Percentiles rank a stretch among this genome's conserved stretches.
These are phyloP conservation scores for Garra rufa DNA, from an alignment of 2,113 vertebrate species.

Conservation along the genomic window DNA sequence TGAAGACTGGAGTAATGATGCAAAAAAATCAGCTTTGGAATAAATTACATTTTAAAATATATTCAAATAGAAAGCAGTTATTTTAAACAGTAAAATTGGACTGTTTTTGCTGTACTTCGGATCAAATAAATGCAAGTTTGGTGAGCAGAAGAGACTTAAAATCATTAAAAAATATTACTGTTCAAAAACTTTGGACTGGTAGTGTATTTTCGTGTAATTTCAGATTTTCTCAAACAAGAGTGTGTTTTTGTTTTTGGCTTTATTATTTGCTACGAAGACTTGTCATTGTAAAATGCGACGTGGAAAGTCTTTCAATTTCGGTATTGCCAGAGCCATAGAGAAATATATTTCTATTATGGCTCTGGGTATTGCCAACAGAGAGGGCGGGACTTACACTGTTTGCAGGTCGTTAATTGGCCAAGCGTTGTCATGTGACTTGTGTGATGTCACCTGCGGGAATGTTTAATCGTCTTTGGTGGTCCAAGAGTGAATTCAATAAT, in stretches of 20 bases:
- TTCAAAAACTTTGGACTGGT: too few species aligned
- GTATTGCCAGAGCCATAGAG: too few species aligned
- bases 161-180: too few species aligned
- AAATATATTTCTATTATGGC: too few species aligned
- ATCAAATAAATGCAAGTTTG: too few species aligned
- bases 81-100: too few species aligned
- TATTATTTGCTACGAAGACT: not conserved
- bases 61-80: too few species aligned
- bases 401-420: constrained; percentile 9
- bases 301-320: not conserved
- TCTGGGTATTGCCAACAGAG: not conserved
- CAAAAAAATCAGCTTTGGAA: too few species aligned
- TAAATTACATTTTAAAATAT: too few species aligned
- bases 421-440: not conserved
- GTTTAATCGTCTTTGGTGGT: constrained; percentile 47
- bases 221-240: not conserved
- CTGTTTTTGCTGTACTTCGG: too few species aligned
- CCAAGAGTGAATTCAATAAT: not conserved
- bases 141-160: too few species aligned
- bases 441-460: constrained; percentile 42
- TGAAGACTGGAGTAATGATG: too few species aligned
- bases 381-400: not conserved
- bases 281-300: not conserved
- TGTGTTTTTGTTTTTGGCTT: not conserved
- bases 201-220: not conserved